Evolutionary conservation across 2,888 invertebrate species (phyloP), one percentile per base, ranked within the genome.

Genomic region (Nematopogon swammerdamellus): DNA sequence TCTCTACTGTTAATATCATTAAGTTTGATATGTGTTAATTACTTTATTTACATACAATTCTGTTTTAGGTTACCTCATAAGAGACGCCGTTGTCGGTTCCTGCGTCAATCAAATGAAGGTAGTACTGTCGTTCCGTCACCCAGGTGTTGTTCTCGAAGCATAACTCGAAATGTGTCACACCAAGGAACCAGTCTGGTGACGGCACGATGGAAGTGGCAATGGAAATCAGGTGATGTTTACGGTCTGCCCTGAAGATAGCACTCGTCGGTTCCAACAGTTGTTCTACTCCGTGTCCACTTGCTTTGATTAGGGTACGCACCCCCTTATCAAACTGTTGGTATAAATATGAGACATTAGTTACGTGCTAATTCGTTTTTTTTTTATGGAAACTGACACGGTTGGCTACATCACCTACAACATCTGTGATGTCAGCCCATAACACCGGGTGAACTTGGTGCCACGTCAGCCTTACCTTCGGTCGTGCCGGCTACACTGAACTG

Each of bases 111-210:
- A 97, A 97, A 64, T 86, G 94, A 17, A 99, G 79, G 69, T 96
- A 92, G 20, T 97, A 81, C 48, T 87, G 86, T 57, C 91, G 75
- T 53, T 90, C 86, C 50, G 87, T 86, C 10, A 90, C 80, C 98
- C 98, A 99, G 0, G 91, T 86, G 61, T 97, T 95, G 64, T 96
- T 92, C 42, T 80, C 70, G 49, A 89, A 82, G 59, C 98, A 99
- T 3, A 99, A 77, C 65, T 98, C 92, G 49, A 96, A 77, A 1
- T 91, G 88, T 44, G 87, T 92, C 0, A 97, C 87, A 1, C 98
- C 98, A 3, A 97, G 88, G 50, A 97, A 91, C 98, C 98, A 99
- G 70, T 99, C 98, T 0, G 98, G 98, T 2, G 97, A 75, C 0
- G 77, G 77, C 48, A 63, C 59, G 1, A 77, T 19, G 0, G 63